Evolutionary conservation across 1,140 invertebrate genomes (phyloP), one percentile per base, ranked within the genome.

Genomic region (Wiebesia pumilae): DNA sequence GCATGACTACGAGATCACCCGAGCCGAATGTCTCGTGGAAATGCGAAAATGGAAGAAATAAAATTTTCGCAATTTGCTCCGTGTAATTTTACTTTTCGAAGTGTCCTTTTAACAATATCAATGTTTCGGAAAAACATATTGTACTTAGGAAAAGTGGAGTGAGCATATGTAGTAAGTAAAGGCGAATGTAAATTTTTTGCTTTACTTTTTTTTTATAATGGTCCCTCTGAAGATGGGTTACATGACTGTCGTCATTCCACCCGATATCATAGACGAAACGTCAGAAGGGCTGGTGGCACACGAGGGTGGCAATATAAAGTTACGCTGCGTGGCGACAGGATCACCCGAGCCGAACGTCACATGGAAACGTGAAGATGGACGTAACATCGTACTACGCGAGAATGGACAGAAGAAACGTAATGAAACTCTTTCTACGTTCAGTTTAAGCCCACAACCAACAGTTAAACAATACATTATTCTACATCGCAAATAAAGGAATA

Each of bases 161-260:
- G 40, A 71, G 9, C 33, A 21, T 4, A 43, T 7, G 6, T n/a
- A n/a, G 7, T 38, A 21, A 43, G 71, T 21, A 75, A 4, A 40
- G 16, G n/a, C n/a, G 21, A 75, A 38, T 71, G 6, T 16, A 71
- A 1, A 71, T 19, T 75, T 75, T 75, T 38, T 10, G 40, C 7
- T 75, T 75, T 24, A n/a, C 38, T 40, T 75, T 75, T 40, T 75
- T 75, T 75, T 75, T 38, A 75, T 75, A 75, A 43, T 7, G 38
- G 16, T 40, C 38, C 38, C 27, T 79, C 47, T 93, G 65, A 93
- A 97, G 97, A 97, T 96, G 94, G 97, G 97, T 81, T 95, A 96
- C 90, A 95, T 98, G 91, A 95, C 96, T 85, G 97, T 98, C 86
- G 96, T 97, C 87, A 97, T 98, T 88, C 97, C 97, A 30, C 97